Evolutionary conservation across 2,888 invertebrate genomes (phyloP), one percentile per base, ranked within the genome.

Genomic region (Tolmerus cingulatus): DNA sequence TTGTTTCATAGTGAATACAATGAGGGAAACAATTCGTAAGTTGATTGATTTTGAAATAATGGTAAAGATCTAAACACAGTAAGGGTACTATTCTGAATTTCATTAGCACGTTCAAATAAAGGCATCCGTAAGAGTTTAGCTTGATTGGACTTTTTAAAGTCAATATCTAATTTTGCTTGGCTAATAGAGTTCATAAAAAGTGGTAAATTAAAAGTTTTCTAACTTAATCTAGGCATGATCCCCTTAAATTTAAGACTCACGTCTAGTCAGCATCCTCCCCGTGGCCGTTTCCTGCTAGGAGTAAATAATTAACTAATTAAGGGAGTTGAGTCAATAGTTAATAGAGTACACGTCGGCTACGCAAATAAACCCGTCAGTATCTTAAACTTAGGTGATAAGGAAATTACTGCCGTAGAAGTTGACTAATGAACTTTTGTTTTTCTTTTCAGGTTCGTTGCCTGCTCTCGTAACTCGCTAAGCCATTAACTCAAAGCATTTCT

Each of bases 361-460:
- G n/a, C 51, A 51, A 51, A 51, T 51, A 51, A n/a, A 19, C 51
- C n/a, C 51, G 51, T 51, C n/a, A 51, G 19, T 51, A 19, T 51
- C n/a, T 4, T 46, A 46, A 16, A 46, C 14, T 51, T 51, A 51
- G 51, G 51, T 51, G 51, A 51, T 51, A 51, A 51, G n/a, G 19
- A 51, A 51, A 51, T 8, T 51, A 8, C n/a, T 51, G 7, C 1
- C n/a, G 0, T 16, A 4, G 5, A 16, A 0, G 51, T n/a, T n/a
- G 23, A 23, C 66, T 66, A 66, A 66, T 27, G 12, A 66, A 66
- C 12, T 27, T 66, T 66, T 66, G 66, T 66, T 78, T 66, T 87
- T 85, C 37, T 46, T 88, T 88, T 87, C 88, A 88, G 88, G 88
- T 88, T 88, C 87, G 88, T 88, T 87, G 55, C 74, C 86, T 43